These are phyloP conservation scores for Bryconaethiops microstoma DNA, from an alignment of 2,797 vertebrate species.

Conservation along the genomic window DNA sequence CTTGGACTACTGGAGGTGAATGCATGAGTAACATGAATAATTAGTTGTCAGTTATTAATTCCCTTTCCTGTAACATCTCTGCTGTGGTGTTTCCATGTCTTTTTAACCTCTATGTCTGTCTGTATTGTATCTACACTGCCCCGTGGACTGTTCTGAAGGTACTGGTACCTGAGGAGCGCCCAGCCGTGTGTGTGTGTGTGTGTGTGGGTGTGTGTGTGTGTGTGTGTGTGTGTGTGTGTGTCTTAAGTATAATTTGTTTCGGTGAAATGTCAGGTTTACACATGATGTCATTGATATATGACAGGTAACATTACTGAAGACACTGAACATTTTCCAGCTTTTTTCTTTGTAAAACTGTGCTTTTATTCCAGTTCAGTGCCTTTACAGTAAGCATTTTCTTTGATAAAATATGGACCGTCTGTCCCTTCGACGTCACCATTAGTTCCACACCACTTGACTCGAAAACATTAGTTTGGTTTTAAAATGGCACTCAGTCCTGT, in stretches of 20 bases:
- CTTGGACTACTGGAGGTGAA: not conserved
- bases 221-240: slow-evolving; percentile 39
- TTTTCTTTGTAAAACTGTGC: slow-evolving; percentile 17
- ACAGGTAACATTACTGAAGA: slow-evolving; percentile 17
- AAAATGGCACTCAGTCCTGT: not conserved
- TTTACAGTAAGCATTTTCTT: slow-evolving; percentile 20
- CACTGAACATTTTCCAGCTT: not conserved
- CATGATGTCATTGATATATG: slow-evolving; percentile 17
- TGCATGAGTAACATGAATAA: slow-evolving; percentile 7
- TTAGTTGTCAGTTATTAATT: not conserved
- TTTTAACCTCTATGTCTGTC: slow-evolving; percentile 64
- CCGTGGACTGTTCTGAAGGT: slow-evolving; percentile 63
- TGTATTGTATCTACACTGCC: slow-evolving; percentile 64
- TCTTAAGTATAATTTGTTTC: slow-evolving; percentile 37
- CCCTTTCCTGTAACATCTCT: slow-evolving; percentile 13
- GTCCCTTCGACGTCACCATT: slow-evolving; percentile 7
- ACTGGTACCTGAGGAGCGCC: slow-evolving; percentile 55
- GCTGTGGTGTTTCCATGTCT: slow-evolving; percentile 38
- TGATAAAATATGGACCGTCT: not conserved
- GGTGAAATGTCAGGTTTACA: slow-evolving; percentile 56
- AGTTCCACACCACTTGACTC: slow-evolving; percentile 45
- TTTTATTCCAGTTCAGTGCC: slow-evolving; percentile 46
- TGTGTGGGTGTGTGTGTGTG: slow-evolving; percentile 34
- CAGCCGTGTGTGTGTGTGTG: slow-evolving; percentile 39
- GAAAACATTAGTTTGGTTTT: not conserved